Percentiles rank a stretch among this genome's conserved stretches.
phyloP scores from a whole-genome alignment of 1,140 invertebrate genomes.

The Calosoma granatense region DNA sequence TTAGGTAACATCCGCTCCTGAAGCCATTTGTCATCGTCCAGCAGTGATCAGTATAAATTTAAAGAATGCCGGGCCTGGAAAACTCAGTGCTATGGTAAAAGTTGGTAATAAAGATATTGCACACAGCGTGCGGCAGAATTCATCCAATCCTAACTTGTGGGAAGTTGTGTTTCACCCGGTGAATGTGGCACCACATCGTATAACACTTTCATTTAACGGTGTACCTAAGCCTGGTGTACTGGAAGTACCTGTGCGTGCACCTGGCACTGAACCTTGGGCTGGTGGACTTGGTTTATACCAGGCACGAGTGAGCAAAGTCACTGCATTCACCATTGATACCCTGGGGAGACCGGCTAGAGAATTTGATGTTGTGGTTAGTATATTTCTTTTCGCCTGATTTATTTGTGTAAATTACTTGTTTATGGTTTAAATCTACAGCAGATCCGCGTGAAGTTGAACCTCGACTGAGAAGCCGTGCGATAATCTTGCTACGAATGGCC shows the following conservation, averaged over 20 bases:
- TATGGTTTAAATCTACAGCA: too few species aligned
- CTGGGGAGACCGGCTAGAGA: constrained; percentile 73
- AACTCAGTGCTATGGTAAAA: constrained; percentile 64
- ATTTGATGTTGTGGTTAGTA: constrained; percentile 81
- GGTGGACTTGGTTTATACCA: constrained; percentile 62
- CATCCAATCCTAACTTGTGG: constrained; percentile 55
- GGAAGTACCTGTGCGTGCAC: constrained; percentile 53
- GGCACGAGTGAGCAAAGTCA: constrained; percentile 63
- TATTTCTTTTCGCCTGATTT: too few species aligned
- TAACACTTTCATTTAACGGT: constrained; percentile 70
- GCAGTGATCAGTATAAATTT: constrained; percentile 53
- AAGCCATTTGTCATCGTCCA: constrained; percentile 74
- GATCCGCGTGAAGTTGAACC: too few species aligned
- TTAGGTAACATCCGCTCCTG: constrained; percentile 22
- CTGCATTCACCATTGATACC: constrained; percentile 82
- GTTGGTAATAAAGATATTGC: constrained; percentile 72
- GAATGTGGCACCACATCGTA: constrained; percentile 67
- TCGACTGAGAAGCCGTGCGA: too few species aligned
- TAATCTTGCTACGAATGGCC: too few species aligned
- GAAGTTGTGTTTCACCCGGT: constrained; percentile 81
- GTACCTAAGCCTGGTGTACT: constrained; percentile 40
- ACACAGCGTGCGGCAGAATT: constrained; percentile 60
- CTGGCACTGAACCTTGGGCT: constrained; percentile 42
- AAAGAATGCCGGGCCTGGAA: constrained; percentile 70
- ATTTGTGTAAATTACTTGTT: too few species aligned